A percentile compares a stretch with the other conserved stretches of the same genome.
Evolutionary conservation across 2,113 vertebrate genomes (phyloP).

Genomic region (Caretta caretta): DNA sequence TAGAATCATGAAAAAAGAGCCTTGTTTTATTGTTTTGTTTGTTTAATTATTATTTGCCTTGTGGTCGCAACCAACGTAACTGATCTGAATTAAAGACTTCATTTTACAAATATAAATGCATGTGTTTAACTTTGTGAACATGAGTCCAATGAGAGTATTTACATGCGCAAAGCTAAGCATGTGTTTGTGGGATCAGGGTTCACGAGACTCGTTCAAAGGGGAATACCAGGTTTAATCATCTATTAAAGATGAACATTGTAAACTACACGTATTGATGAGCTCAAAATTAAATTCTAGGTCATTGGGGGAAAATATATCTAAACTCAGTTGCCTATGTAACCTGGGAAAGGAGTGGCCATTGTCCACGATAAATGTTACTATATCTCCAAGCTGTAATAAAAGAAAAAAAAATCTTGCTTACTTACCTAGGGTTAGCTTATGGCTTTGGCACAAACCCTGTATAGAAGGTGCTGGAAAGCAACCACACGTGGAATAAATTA

Average conservation of each 20-base stretch:
- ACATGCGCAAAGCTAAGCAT: background rate
- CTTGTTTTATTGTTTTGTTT: background rate
- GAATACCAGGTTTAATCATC: background rate
- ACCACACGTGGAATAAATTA: background rate
- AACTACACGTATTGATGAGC: too few relatives aligned
- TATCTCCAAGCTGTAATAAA: background rate
- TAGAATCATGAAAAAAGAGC: accelerated
- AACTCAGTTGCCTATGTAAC: background rate
- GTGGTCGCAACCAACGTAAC: background rate
- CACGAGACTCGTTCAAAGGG: background rate
- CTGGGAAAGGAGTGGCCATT: background rate
- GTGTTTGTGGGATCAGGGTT: background rate
- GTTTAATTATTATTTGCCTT: background rate
- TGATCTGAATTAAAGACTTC: background rate
- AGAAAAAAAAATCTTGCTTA: background rate
- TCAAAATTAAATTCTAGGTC: background rate
- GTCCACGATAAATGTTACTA: background rate
- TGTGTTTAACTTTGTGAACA: background rate
- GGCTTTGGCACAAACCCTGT: background rate
- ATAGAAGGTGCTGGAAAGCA: background rate
- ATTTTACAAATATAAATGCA: background rate
- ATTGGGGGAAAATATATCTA: background rate
- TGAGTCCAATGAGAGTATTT: background rate
- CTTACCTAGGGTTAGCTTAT: background rate
- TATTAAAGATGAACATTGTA: background rate